These are phyloP conservation scores for Enteromius thamalakanensis DNA, from an alignment of 2,797 vertebrate species.

Conservation along the genomic window DNA sequence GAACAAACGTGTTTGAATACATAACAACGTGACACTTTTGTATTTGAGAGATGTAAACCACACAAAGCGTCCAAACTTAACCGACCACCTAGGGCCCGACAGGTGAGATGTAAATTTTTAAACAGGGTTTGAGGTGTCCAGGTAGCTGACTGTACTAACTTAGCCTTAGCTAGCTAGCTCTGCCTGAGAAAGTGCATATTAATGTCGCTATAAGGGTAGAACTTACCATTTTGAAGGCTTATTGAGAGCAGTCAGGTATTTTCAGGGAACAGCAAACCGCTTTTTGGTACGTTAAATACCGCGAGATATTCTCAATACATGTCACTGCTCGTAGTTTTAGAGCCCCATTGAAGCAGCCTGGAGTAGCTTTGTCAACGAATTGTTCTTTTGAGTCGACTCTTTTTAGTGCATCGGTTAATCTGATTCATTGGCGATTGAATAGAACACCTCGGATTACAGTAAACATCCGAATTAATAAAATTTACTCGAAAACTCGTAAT, in stretches of 20 bases:
- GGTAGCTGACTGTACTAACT: constrained; percentile 18
- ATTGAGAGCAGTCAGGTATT: constrained; percentile 22
- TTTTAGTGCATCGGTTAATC: neutral
- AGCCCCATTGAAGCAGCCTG: constrained; percentile 47
- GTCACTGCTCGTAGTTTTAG: constrained; percentile 44
- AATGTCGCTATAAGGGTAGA: neutral
- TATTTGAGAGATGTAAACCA: neutral
- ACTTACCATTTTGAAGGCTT: constrained; percentile 59
- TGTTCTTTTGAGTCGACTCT: constrained; percentile 3
- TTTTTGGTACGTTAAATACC: neutral
- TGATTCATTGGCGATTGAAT: neutral
- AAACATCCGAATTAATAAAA: neutral
- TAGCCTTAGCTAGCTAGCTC: constrained; percentile 39
- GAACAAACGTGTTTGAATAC: neutral
- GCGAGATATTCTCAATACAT: constrained; percentile 61
- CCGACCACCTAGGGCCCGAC: neutral
- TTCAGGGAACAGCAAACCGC: constrained; percentile 20
- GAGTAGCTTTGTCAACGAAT: constrained; percentile 19
- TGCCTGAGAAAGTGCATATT: constrained; percentile 27
- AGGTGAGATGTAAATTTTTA: constrained; percentile 5
- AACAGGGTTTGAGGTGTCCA: constrained; percentile 28
- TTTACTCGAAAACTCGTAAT: neutral
- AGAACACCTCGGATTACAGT: neutral
- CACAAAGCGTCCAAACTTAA: neutral
- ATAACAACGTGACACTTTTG: neutral